Base-by-base conservation (phyloP, 2,113 vertebrate genomes). In the Brachionichthys hirsutus region DNA sequence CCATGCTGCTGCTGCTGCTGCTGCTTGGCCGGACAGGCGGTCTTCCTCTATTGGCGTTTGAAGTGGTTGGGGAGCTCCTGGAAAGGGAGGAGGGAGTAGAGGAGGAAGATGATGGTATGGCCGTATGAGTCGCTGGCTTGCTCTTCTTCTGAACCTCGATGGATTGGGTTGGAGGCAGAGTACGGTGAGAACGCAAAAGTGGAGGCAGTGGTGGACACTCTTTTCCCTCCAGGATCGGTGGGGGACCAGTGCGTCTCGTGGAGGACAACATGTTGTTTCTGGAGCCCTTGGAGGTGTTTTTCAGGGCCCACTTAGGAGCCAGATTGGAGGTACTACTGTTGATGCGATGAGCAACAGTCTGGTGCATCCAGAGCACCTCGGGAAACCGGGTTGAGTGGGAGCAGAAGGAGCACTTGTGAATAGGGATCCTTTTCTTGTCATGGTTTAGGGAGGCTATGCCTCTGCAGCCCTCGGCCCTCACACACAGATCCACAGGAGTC, bases 331-430 rank as follows among this genome's bases (percentile, higher is more conserved):
- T 93, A 35, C 82, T 92, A 83, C 93, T 92, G 80, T 92, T 95
- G 83, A 98, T 92, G 72, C 92, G 92, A 88, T 98, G 96, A 88
- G 94, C 93, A 78, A 97, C 85, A 17, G 91, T 94, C 85, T 95
- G 93, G 75, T 98, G 96, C 94, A 98, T 94, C 94, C 95, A 97
- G 45, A 98, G 91, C 45, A 97, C 95, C 89, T 98, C 96, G 0
- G 94, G 95, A 79, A 97, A 98, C 77, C 89, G 90, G 46, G 94
- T 95, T 80, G 92, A 90, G 78, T 98, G 93, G 70, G 84, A 92
- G 81, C 96, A 98, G 86, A 94, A 96, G 56, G 94, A 94, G 74
- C 96, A 98, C 0, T 90, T 92, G 79, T 98, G 94, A 36, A 90
- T 77, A 6, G 91, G 88, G 77, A 96, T 91, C 54, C 85, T 85